Evolutionary conservation across 2,113 vertebrate species (phyloP), one percentile per base, ranked within the genome.

Genomic region (Tautogolabrus adspersus): DNA sequence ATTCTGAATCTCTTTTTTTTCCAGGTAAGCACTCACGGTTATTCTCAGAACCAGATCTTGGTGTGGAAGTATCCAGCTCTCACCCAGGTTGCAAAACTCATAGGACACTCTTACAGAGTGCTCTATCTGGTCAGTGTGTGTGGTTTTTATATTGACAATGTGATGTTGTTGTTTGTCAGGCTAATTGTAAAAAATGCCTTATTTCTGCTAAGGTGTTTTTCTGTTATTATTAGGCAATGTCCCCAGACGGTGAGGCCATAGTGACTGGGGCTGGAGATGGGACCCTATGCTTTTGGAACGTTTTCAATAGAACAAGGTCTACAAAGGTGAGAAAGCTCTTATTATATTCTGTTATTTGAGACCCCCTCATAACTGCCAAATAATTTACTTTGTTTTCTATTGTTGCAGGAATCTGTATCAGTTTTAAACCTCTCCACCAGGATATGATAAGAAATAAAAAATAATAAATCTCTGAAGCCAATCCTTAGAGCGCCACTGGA

Each of bases 21-120:
- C 1, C 85, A 99, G 98, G 98, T 99, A 83, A 99, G 98, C 92
- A 99, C 98, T 5, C 98, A 99, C 0, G 98, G 98, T 74, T 99
- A 99, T 90, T 99, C 98, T 0, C 98, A 99, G 94, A 99, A 99
- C 93, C 98, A 99, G 94, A 99, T 99, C 90, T 95, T 99, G 0
- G 98, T 99, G 72, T 99, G 98, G 98, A 99, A 99, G 76, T 99
- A 99, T 85, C 98, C 98, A 0, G 98, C 97, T 0, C 92, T 99
- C 71, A 99, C 97, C 16, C 98, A 99, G 92, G 98, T 99, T 75
- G 98, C 98, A 64, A 99, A 99, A 92, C 94, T 99, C 46, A 99
- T 97, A 0, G 98, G 98, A n/a, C 98, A 99, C 83, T 99, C 98
- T 0, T 99, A 99, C 78, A 89, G 98, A 81, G 98, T 99, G 18